Evolutionary conservation across 2,797 vertebrate genomes (phyloP), one percentile per base, ranked within the genome.

Genomic region (Smutsia gigantea): DNA sequence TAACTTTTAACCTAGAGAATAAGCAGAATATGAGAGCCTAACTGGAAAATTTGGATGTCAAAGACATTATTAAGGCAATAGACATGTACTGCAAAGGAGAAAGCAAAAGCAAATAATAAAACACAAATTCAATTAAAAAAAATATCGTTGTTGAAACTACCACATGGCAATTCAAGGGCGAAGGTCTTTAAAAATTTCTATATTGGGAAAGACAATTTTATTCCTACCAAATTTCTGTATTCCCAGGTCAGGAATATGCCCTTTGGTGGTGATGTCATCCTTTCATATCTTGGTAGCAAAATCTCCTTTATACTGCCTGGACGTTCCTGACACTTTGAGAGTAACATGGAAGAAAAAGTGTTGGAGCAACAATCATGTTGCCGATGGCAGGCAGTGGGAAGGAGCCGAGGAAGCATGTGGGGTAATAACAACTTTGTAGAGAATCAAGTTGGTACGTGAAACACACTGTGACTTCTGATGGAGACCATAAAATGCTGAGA

Each of bases 161-260:
- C 18, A 59, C 19, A 53, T 4, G 75, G 21, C 5, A 81, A 64
- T 59, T 53, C 72, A 66, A 87, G 42, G 57, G 27, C 6, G 93
- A 42, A 53, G 14, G 8, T 81, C 37, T 87, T 39, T 39, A 19
- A 61, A 27, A 1, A 6, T 81, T 77, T 87, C 25, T 88, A 0
- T 85, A 55, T 55, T 21, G 18, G 82, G 42, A 91, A 91, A 84
- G 34, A 46, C 7, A 87, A 86, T 66, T 82, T 85, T 61, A 64
- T 93, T 75, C 11, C 21, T 59, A 19, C 63, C n/a, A 63, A 74
- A 93, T 87, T 83, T 90, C 42, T 77, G 9, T 77, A 90, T 94
- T 81, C 14, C 59, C 29, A 34, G 14, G 61, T 68, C 23, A 86
- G 53, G 11, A 15, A n/a, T 66, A 10, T 37, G 46, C n/a, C 18